Percentiles rank a stretch among this genome's conserved stretches.
These are phyloP conservation scores for Acanthopagrus latus DNA, from an alignment of 2,797 vertebrate genomes.

Conservation along the genomic window DNA sequence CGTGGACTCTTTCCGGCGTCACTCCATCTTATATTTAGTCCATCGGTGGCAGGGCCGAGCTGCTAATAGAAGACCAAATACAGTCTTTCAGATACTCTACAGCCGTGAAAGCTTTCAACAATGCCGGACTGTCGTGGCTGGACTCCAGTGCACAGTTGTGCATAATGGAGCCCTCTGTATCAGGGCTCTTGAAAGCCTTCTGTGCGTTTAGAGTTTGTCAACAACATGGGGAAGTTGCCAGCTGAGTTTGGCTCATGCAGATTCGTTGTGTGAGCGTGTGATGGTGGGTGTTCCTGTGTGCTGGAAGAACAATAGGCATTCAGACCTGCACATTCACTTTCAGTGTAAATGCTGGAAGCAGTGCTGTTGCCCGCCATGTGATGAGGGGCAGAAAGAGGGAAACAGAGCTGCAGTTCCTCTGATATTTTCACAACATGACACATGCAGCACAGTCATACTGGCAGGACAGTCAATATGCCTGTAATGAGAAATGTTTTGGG, in stretches of 20 bases:
- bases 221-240: constrained; percentile 69
- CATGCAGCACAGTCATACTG: background rate
- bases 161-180: constrained; percentile 70
- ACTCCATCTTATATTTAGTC: constrained; percentile 56
- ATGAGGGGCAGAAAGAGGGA: constrained; percentile 11
- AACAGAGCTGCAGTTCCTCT: background rate
- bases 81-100: constrained; percentile 48
- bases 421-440: background rate
- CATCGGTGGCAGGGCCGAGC: constrained; percentile 7
- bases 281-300: constrained; percentile 7
- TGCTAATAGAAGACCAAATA: constrained; percentile 49
- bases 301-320: constrained; percentile 49
- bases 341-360: constrained; percentile 60
- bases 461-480: background rate
- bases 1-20: constrained; percentile 28
- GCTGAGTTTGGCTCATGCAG: constrained; percentile 60
- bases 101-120: constrained; percentile 50
- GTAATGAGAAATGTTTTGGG: background rate
- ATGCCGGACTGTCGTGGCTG: constrained; percentile 42
- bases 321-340: constrained; percentile 24
- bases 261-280: constrained; percentile 40
- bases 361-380: constrained; percentile 46
- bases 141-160: constrained; percentile 34
- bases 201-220: constrained; percentile 22
- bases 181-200: constrained; percentile 52